Conservation (phyloP, 2,888 invertebrate species). For the Apamea crenata region DNA sequence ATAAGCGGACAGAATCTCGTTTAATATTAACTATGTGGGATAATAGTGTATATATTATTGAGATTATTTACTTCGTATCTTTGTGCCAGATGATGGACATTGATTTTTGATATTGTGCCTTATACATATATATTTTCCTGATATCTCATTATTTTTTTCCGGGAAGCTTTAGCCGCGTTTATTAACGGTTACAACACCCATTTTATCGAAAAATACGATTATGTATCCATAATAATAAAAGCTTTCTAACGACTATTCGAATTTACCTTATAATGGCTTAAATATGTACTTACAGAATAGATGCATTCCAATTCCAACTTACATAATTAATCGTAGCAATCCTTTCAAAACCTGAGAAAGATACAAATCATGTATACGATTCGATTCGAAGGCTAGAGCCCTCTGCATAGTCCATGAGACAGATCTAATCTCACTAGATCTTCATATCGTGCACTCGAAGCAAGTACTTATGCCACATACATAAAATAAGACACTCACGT, state of each 20-base stretch:
- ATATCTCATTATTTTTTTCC: conserved; percentile 47
- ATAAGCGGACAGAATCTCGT: conserved; percentile 20
- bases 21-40: conserved; percentile 35
- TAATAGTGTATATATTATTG: conserved; percentile 23
- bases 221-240: background rate
- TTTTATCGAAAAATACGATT: background rate
- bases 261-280: background rate
- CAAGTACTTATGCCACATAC: background rate
- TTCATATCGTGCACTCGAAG: conserved; percentile 19
- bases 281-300: background rate
- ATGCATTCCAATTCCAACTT: background rate
- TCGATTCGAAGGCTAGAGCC: conserved; percentile 1
- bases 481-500: background rate
- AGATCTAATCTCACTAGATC: conserved; percentile 28
- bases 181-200: conserved; percentile 47
- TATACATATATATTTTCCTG: conserved; percentile 37
- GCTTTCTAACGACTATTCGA: too few relatives aligned
- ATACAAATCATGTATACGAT: conserved; percentile 10
- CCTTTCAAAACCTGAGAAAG: background rate
- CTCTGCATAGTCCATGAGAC: background rate
- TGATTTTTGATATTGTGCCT: conserved; percentile 49
- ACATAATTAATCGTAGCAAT: conserved; percentile 9
- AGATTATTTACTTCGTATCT: conserved; percentile 36
- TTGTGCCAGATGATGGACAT: conserved; percentile 36
- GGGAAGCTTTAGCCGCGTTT: conserved; percentile 36